phyloP scores from a whole-genome alignment of 2,888 invertebrate genomes.

The Aplocera efformata region DNA sequence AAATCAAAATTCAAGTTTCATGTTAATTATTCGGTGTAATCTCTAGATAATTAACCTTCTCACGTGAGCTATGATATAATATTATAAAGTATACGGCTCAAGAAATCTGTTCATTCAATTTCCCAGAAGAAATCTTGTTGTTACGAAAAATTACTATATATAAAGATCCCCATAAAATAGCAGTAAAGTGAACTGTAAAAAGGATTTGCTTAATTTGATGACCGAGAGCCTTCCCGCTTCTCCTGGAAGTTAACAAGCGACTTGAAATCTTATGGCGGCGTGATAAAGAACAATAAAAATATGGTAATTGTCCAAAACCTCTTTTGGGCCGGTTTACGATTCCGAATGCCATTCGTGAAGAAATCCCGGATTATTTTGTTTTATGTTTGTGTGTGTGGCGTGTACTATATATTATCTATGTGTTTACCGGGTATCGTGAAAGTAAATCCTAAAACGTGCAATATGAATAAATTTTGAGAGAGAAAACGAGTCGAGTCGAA shows the following conservation, averaged over 20 bases:
- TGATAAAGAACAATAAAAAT: conserved; percentile 2
- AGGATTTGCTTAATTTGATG: conserved; percentile 24
- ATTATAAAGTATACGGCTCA: background rate
- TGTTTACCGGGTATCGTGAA: conserved; percentile 1
- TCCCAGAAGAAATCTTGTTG: conserved; percentile 9
- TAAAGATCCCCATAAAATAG: conserved; percentile 16
- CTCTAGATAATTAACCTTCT: too few species aligned
- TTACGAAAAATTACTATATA: conserved; percentile 9
- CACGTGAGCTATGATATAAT: too few species aligned
- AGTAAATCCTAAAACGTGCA: background rate
- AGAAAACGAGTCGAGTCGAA: too few species aligned
- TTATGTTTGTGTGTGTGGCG: conserved; percentile 8
- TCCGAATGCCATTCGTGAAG: conserved; percentile 6
- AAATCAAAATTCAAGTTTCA: too few species aligned
- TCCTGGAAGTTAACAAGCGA: background rate
- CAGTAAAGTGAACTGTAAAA: conserved; percentile 25
- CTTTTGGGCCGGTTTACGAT: conserved; percentile 9
- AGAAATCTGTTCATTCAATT: conserved; percentile 5
- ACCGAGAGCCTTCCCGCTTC: conserved; percentile 9
- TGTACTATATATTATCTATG: conserved; percentile 1
- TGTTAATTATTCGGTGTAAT: too few species aligned
- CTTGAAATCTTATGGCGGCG: conserved; percentile 6
- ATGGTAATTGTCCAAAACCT: conserved; percentile 9
- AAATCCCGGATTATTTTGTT: conserved; percentile 13
- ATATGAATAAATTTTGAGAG: too few species aligned